A percentile compares a stretch with the other conserved stretches of the same genome.
phyloP scores from a whole-genome alignment of 2,797 vertebrate species.

The Heterohyrax brucei region DNA sequence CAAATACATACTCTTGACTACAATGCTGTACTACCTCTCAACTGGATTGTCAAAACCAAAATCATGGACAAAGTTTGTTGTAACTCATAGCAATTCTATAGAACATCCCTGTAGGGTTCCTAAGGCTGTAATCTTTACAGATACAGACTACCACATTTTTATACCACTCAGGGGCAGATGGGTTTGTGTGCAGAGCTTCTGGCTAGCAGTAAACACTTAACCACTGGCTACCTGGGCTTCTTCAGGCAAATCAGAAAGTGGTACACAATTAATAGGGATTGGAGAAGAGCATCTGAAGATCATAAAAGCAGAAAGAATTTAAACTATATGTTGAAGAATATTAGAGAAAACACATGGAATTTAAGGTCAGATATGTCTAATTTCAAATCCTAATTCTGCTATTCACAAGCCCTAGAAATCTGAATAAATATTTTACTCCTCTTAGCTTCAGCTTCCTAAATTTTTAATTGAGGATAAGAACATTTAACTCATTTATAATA shows the following conservation, averaged over 20 bases:
- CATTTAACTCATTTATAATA: background rate
- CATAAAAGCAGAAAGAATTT: background rate
- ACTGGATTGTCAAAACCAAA: background rate
- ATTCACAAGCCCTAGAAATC: background rate
- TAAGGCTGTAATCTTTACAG: background rate
- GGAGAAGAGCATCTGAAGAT: background rate
- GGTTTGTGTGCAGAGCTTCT: too few species aligned
- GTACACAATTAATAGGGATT: background rate
- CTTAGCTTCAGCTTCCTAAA: background rate
- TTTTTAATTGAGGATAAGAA: background rate
- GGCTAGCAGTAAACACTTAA: too few species aligned
- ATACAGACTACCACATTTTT: too few species aligned
- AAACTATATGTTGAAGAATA: background rate
- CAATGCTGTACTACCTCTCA: background rate
- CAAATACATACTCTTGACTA: background rate
- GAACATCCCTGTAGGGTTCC: background rate
- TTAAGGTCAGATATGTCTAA: background rate
- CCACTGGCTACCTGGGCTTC: background rate
- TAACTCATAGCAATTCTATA: background rate
- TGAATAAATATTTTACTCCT: background rate
- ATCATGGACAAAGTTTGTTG: background rate
- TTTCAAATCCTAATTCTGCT: background rate
- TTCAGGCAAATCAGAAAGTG: background rate
- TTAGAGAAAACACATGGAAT: background rate
- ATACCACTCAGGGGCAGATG: too few species aligned